Evolutionary conservation across 1,140 invertebrate species (phyloP), one percentile per base, ranked within the genome.

Genomic region (Pararge aegeria): DNA sequence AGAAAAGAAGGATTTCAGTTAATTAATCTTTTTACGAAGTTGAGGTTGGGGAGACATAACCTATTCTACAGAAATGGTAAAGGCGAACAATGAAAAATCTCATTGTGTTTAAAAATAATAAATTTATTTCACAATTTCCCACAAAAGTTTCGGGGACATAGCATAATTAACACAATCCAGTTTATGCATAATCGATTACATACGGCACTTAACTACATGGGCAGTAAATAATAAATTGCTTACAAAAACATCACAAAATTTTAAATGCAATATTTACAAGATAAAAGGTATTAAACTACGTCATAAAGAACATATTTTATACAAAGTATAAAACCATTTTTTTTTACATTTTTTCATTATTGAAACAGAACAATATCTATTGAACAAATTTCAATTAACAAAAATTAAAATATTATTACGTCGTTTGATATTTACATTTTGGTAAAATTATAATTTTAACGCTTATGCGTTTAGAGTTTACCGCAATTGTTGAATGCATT

Each of bases 231-330:
- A 77, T 70, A 65, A 34, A 79, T 75, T 67, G 72, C 73, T 81
- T 80, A 82, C 54, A 73, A 48, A 76, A 67, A 78, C 80, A 85
- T 85, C 80, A 85, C 79, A 85, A 80, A 82, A 68, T 62, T n/a
- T 73, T 83, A 87, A 88, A 88, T 88, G 85, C 85, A 84, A 79
- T 88, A 87, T 87, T 84, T 88, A 88, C 80, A 88, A 62, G 67
- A 78, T 42, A 73, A 74, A 74, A 64, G 53, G 61, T 61, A 55
- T 64, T 76, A 65, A 64, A 54, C 73, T 77, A 81, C 44, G 55
- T 64, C 56, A 50, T 44, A 52, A 58, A 61, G 56, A 62, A 58
- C 42, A 53, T 38, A 46, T 80, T n/a, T n/a, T 72, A 63, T 70
- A 75, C 64, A 80, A 65, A 64, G 67, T 61, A 72, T 60, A 66